Evolutionary conservation across 2,113 vertebrate genomes (phyloP).

Genomic region (Dromiciops gliroides): DNA sequence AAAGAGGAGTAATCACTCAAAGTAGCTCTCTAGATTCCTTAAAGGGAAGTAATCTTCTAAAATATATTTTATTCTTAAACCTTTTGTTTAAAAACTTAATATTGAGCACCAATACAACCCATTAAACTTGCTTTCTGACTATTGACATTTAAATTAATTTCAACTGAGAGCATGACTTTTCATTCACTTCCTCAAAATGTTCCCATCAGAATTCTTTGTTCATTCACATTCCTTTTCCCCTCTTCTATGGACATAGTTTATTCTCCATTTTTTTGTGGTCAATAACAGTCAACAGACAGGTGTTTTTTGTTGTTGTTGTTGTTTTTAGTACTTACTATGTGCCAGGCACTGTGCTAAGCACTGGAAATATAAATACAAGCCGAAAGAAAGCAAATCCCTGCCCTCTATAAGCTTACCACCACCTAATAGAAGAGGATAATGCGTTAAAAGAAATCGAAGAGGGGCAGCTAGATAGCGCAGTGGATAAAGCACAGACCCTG

Average conservation of each 20-base stretch:
- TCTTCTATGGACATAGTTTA: not conserved
- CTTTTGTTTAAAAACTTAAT: not conserved
- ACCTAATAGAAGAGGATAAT: not conserved
- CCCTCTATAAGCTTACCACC: not conserved
- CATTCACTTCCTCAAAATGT: not conserved
- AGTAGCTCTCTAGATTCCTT: not conserved
- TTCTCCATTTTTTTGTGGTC: not conserved
- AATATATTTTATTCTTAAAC: not conserved
- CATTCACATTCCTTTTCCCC: not conserved
- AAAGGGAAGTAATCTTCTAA: not conserved
- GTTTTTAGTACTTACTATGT: not conserved
- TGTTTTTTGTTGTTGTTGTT: too few relatives aligned
- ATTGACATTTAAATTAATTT: not conserved
- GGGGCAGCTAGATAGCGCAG: too few relatives aligned
- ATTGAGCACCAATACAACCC: not conserved
- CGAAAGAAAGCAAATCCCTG: not conserved
- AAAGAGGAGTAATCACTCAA: not conserved
- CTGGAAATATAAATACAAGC: not conserved
- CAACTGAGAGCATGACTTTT: not conserved
- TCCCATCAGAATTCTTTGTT: not conserved
- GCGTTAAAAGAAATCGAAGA: not conserved
- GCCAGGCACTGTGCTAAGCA: not conserved
- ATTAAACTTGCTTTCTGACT: not conserved
- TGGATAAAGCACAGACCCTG: too few relatives aligned
- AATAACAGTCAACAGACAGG: not conserved